Conservation (phyloP, 2,113 vertebrate species). For the Rhodinocichla rosea region DNA sequence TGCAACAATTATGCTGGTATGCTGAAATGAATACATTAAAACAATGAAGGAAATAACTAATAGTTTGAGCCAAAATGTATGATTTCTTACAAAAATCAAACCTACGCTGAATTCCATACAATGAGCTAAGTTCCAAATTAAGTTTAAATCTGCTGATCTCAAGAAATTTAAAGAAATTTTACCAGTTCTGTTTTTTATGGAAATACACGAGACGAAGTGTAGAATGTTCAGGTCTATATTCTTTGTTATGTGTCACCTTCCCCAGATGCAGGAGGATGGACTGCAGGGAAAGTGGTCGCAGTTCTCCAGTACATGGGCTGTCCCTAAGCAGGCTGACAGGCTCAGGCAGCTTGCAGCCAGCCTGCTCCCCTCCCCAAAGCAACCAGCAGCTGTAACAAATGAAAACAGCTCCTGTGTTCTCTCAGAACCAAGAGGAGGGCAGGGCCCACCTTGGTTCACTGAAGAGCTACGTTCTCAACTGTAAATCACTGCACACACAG, state of each 20-base stretch:
- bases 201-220: not conserved
- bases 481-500: not conserved
- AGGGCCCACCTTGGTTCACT: not conserved
- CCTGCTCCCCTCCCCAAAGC: not conserved
- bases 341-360: not conserved
- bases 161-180: not conserved
- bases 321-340: not conserved
- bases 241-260: not conserved
- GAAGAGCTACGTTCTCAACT: not conserved
- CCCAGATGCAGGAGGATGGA: not conserved
- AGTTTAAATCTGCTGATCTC: not conserved
- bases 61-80: not conserved
- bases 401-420: not conserved
- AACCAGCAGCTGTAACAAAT: not conserved
- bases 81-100: not conserved
- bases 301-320: not conserved
- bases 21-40: not conserved
- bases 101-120: not conserved
- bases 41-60: not conserved
- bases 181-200: not conserved
- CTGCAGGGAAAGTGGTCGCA: fast-evolving
- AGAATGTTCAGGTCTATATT: not conserved
- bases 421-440: not conserved
- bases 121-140: not conserved
- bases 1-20: not conserved